phyloP scores from a whole-genome alignment of 2,113 vertebrate genomes.

The Neolamprologus brichardi region DNA sequence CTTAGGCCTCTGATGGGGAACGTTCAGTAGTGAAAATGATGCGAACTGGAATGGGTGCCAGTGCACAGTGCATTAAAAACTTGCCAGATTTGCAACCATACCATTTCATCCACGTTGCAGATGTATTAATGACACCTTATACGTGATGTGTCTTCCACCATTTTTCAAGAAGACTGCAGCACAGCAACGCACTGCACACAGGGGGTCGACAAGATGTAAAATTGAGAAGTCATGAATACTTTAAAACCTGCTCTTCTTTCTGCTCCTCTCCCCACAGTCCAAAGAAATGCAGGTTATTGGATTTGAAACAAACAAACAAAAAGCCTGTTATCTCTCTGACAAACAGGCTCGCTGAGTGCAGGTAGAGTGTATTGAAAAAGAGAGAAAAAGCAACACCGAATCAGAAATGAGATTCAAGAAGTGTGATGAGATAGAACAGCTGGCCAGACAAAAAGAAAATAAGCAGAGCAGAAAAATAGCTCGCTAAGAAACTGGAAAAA shows the following conservation, averaged over 20 bases:
- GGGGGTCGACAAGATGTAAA: not conserved
- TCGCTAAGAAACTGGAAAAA: not conserved
- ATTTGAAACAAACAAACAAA: not conserved
- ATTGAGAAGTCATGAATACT: not conserved
- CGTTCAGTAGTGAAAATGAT: not conserved
- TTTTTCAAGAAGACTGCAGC: not conserved
- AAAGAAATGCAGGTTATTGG: not conserved
- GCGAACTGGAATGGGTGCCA: not conserved
- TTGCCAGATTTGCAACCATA: not conserved
- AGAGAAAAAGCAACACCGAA: not conserved
- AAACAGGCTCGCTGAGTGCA: not conserved
- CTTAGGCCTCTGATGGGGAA: not conserved
- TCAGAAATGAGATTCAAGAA: not conserved
- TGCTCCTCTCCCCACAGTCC: not conserved
- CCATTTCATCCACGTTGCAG: not conserved
- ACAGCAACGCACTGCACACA: not conserved
- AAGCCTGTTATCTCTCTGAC: not conserved
- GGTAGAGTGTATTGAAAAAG: not conserved
- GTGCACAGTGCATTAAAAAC: not conserved
- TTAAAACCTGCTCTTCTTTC: not conserved
- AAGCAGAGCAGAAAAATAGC: not conserved
- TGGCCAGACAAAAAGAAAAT: not conserved
- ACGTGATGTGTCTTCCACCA: not conserved
- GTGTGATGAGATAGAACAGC: not conserved
- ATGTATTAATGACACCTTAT: not conserved